A percentile compares a stretch with the other conserved stretches of the same genome.
Conservation (phyloP, 2,888 invertebrate species). For the Drosophila demipolita region DNA sequence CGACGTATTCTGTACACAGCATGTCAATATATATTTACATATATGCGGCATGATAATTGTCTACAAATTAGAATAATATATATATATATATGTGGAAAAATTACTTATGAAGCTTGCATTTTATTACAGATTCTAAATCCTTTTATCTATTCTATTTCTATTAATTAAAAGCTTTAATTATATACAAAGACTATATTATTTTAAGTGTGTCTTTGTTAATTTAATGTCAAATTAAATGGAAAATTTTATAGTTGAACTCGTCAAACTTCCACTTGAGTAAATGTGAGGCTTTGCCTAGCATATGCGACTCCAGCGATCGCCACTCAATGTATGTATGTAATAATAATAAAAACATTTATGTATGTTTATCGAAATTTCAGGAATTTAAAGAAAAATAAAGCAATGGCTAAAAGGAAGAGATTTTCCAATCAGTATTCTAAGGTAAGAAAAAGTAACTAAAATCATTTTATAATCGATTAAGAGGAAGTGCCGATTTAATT, state of each 20-base stretch:
- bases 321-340: neutral
- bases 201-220: neutral
- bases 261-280: neutral
- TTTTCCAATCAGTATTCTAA: neutral
- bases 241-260: no score
- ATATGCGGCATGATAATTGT: conserved; percentile 16
- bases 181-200: no score
- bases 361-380: neutral
- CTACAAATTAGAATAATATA: conserved; percentile 12
- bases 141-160: neutral
- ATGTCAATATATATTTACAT: conserved; percentile 14
- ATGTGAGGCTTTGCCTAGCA: neutral
- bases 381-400: neutral
- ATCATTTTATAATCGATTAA: conserved; percentile 2
- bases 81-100: conserved; percentile 9
- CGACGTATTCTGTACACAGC: no score
- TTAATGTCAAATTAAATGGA: neutral
- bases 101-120: neutral
- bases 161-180: neutral
- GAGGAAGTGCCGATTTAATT: neutral
- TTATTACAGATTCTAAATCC: neutral
- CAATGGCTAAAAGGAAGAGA: neutral
- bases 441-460: neutral
- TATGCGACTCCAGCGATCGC: neutral
- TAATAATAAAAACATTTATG: neutral